Conservation (phyloP, 2,888 invertebrate species). For the Drosophila parthenogenetica region DNA sequence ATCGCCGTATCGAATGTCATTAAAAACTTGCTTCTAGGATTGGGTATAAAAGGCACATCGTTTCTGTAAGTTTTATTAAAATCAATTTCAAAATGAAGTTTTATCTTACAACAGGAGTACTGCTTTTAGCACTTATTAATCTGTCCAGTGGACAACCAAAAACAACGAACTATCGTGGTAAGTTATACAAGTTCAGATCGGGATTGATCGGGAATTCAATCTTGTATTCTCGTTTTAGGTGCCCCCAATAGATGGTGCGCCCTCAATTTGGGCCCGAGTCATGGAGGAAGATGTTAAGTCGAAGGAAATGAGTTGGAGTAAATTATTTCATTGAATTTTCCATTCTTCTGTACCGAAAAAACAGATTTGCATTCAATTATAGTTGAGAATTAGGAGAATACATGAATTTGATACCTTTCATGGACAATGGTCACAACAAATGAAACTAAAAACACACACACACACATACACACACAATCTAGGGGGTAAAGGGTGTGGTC, state of each 20-base stretch:
- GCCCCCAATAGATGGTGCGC: conserved; percentile 16
- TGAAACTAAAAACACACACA: conserved; percentile 3
- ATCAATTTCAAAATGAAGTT: conserved; percentile 1
- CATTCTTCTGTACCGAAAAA: no score
- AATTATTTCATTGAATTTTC: no score
- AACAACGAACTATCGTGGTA: not conserved
- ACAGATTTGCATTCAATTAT: not conserved
- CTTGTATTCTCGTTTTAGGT: not conserved
- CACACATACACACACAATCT: conserved; percentile 1
- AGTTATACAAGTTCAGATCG: not conserved
- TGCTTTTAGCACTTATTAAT: not conserved
- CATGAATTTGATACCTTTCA: not conserved
- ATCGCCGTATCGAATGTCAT: not conserved
- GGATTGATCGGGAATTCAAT: not conserved
- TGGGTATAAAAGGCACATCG: not conserved
- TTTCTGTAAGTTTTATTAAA: not conserved
- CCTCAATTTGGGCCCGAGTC: conserved; percentile 13
- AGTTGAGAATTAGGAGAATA: not conserved
- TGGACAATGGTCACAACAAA: not conserved
- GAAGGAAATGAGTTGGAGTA: not conserved
- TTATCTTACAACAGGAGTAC: not conserved
- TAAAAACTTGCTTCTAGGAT: not conserved
- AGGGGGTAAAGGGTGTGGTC: not conserved
- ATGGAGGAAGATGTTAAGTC: conserved; percentile 15
- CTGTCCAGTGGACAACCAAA: not conserved